These are phyloP conservation scores for Pangasius sanitwongsei DNA, from an alignment of 2,797 vertebrate species.

Conservation along the genomic window DNA sequence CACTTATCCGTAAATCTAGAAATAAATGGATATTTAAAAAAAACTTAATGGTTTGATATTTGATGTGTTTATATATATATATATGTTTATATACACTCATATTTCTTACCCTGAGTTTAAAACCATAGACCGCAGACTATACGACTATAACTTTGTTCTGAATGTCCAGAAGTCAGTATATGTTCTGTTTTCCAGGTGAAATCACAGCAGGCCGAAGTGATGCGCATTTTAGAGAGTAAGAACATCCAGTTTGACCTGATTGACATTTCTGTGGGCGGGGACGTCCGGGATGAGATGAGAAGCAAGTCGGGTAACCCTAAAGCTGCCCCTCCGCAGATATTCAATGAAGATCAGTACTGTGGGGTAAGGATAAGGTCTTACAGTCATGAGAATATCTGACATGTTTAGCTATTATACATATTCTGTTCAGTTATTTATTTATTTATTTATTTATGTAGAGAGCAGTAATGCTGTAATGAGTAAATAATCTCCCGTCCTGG, in stretches of 20 bases:
- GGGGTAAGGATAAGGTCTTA: slow-evolving; percentile 80
- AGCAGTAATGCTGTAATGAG: background rate
- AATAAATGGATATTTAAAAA: too few species aligned
- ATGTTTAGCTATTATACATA: background rate
- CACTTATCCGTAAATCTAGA: too few species aligned
- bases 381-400: background rate
- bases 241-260: slow-evolving; percentile 89
- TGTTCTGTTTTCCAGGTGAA: slow-evolving; percentile 81
- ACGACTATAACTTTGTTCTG: background rate
- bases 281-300: slow-evolving; percentile 91
- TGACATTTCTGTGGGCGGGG: slow-evolving; percentile 90
- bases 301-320: slow-evolving; percentile 84
- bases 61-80: too few species aligned
- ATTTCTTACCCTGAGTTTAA: too few species aligned
- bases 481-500: background rate
- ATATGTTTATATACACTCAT: too few species aligned
- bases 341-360: slow-evolving; percentile 92
- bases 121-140: too few species aligned
- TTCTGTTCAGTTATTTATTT: background rate
- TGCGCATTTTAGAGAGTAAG: slow-evolving; percentile 90
- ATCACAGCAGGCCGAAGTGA: slow-evolving; percentile 90
- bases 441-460: background rate
- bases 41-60: too few species aligned
- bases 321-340: slow-evolving; percentile 92
- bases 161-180: background rate